A percentile compares a stretch with the other conserved stretches of the same genome.
Evolutionary conservation across 2,888 invertebrate species (phyloP).

Genomic region (Lottia scabra): DNA sequence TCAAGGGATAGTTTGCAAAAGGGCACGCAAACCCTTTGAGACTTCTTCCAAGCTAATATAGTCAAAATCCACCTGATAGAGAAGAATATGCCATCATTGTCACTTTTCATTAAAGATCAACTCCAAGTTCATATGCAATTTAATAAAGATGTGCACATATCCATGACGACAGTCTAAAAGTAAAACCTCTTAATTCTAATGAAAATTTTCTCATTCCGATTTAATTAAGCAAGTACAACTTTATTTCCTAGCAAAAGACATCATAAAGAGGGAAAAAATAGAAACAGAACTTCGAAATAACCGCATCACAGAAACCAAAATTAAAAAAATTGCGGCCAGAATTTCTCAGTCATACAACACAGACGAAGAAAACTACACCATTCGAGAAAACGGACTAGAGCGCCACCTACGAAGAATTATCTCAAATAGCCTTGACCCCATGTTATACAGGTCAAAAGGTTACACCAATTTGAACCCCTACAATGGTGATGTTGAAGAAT

Average conservation of each 20-base stretch:
- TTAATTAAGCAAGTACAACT: too few relatives aligned
- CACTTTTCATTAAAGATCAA: too few relatives aligned
- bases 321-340: conserved; percentile 26
- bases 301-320: conserved; percentile 32
- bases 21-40: too few relatives aligned
- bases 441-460: conserved; percentile 10
- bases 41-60: too few relatives aligned
- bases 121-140: too few relatives aligned
- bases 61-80: too few relatives aligned
- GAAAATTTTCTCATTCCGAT: too few relatives aligned
- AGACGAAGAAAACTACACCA: not conserved
- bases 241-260: conserved; percentile 16
- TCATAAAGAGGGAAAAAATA: conserved; percentile 26
- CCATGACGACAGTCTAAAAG: too few relatives aligned
- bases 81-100: too few relatives aligned
- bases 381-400: conserved; percentile 2
- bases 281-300: conserved; percentile 26
- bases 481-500: conserved; percentile 11
- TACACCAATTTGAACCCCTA: conserved; percentile 15
- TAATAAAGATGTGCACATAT: too few relatives aligned
- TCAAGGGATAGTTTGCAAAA: too few relatives aligned
- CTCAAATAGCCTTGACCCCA: conserved; percentile 13
- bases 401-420: conserved; percentile 12
- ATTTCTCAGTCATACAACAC: conserved; percentile 22
- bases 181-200: too few relatives aligned